Base-by-base conservation (phyloP, 2,113 vertebrate genomes). In the Cepphus grylle region DNA sequence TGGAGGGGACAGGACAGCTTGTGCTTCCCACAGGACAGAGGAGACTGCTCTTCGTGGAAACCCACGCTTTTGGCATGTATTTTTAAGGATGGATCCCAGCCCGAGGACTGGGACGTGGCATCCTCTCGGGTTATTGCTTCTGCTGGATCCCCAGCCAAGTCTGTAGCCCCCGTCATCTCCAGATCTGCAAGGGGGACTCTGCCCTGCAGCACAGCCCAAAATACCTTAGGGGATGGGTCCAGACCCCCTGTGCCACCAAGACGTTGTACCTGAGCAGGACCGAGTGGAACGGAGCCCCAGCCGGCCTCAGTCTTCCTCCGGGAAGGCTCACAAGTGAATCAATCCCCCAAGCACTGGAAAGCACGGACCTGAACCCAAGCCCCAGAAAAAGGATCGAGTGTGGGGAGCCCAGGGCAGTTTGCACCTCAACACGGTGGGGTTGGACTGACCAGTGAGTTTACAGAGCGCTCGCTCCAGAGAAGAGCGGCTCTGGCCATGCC, bases 401-500 rank as follows among this genome's bases (percentile, higher is more conserved):
- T 5, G 32, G 32, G 45, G 11, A 61, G 14, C 36, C 34, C 4
- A 8, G 17, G 16, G 17, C 38, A 32, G 27, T 45, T 58, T 32
- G 30, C 22, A 73, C 15, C 30, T 34, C 23, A 20, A 11, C 18
- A 20, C 0, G 0, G 42, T 12, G 6, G 20, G 34, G n/a, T 0
- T 2, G 2, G 49, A 10, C 29, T 0, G 1, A 45, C 14, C 5
- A 2, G 52, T 2, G 14, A 17, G 15, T 72, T 76, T 47, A 23
- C 3, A 20, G 52, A 78, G 77, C 4, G 0, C n/a, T 65, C 0
- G 0, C 38, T 22, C 34, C 21, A 12, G 27, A 56, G 10, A 34
- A 34, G 15, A 18, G 21, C 0, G 0, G 34, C 32, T 72, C 38
- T 5, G 4, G 36, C 15, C 47, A 34, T 3, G 16, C 30, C 3